Base-by-base conservation (phyloP, 2,113 vertebrate species). In the Alosa alosa region DNA sequence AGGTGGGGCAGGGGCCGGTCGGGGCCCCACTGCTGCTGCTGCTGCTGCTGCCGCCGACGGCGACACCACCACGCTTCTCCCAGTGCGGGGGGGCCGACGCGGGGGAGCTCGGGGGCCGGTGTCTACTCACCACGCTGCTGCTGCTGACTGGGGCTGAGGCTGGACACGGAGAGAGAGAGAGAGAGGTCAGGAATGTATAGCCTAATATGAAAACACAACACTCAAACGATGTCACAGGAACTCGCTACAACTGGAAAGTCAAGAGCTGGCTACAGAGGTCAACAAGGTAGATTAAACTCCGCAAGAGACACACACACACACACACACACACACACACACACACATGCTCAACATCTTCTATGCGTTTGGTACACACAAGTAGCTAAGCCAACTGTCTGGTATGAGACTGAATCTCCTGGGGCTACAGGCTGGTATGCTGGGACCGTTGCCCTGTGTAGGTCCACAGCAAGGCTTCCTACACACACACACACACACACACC, bases 91-190 rank as follows among this genome's bases (percentile, higher is more conserved):
- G 93, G 88, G 93, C 91, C 87, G 87, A 93, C 89, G 92, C 52
- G 25, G 64, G 64, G 64, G 25, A 13, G 64, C 64, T 72, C 68
- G 93, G 93, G 46, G 90, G 88, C 83, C 94, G 93, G 84, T 91
- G 93, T 92, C 91, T 94, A 91, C 89, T 93, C 88, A 72, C 64
- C 88, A 72, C 64, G 25, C 91, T 92, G 81, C 92, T 94, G 95
- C 95, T 97, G 96, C 95, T 97, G 95, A 97, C 95, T 90, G 96
- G 96, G 6, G 96, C 91, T 88, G 97, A 97, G 93, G 97, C 97
- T 99, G 64, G 88, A 89, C 89, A 86, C 52, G 85, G 81, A 75
- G 3, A 89, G 78, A 89, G 82, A 72, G 8, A 25, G 60, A n/a
- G 20, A 10, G 20, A 64, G n/a, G 47, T 49, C 47, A 49, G 47